These are phyloP conservation scores for Calyptomena viridis DNA, from an alignment of 2,113 vertebrate species.

Conservation along the genomic window DNA sequence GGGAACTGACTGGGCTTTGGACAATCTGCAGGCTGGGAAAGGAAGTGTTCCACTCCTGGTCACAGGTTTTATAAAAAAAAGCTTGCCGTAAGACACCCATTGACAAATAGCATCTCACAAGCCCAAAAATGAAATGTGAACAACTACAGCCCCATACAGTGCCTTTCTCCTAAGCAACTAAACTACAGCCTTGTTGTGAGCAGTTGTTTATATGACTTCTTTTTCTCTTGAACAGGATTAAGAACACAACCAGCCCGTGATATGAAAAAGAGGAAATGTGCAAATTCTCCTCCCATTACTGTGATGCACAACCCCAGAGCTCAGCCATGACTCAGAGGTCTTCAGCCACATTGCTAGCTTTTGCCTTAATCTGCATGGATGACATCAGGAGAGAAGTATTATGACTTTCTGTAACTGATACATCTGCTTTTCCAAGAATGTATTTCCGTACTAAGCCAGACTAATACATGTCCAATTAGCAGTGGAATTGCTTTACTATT, in stretches of 20 bases:
- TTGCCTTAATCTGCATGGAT: background rate
- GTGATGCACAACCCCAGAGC: background rate
- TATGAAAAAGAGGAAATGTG: background rate
- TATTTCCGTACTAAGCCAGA: background rate
- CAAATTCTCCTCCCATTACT: background rate
- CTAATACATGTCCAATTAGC: background rate
- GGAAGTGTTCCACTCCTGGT: background rate
- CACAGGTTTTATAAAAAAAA: background rate
- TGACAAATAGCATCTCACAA: background rate
- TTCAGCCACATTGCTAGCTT: background rate
- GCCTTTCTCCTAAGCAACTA: background rate
- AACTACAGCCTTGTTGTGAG: background rate
- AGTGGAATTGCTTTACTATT: background rate
- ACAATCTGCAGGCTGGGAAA: background rate
- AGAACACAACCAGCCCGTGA: background rate
- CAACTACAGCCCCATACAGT: background rate
- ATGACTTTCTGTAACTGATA: background rate
- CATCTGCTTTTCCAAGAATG: background rate
- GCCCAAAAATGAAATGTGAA: background rate
- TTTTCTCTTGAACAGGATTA: background rate
- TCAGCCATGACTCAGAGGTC: background rate
- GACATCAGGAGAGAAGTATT: background rate
- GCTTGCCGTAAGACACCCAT: fast-evolving
- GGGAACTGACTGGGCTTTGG: background rate
- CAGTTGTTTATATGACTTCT: background rate